Evolutionary conservation across 2,113 vertebrate species (phyloP).

Genomic region (Gymnocephalus cernua): DNA sequence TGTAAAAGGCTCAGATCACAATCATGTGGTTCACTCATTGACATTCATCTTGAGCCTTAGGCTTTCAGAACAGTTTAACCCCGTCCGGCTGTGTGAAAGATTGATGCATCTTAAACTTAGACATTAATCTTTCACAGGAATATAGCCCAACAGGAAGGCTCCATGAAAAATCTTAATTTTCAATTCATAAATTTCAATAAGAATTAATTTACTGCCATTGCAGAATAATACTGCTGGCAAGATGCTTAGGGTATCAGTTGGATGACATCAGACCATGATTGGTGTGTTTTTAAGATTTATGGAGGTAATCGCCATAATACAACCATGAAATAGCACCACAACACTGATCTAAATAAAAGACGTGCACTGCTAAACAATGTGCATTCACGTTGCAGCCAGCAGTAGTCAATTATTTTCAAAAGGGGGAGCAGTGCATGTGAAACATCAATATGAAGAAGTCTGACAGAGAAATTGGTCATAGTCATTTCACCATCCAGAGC

Average conservation of each 20-base stretch:
- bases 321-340: slow-evolving; percentile 28
- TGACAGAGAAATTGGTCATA: slow-evolving; percentile 49
- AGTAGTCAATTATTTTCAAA: slow-evolving; percentile 60
- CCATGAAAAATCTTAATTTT: slow-evolving; percentile 49
- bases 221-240: slow-evolving; percentile 24
- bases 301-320: slow-evolving; percentile 30
- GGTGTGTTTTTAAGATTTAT: slow-evolving; percentile 20
- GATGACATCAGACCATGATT: slow-evolving; percentile 41
- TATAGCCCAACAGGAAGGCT: slow-evolving; percentile 51
- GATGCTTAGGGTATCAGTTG: slow-evolving; percentile 15
- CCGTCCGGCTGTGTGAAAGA: slow-evolving; percentile 64
- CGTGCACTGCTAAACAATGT: slow-evolving; percentile 38
- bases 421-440: slow-evolving; percentile 32
- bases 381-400: slow-evolving; percentile 14
- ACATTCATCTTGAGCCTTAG: slow-evolving; percentile 54
- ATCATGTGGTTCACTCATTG: slow-evolving; percentile 35
- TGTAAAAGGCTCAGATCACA: not conserved
- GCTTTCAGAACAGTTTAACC: slow-evolving; percentile 66
- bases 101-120: slow-evolving; percentile 75
- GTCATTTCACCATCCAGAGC: slow-evolving; percentile 36
- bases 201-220: slow-evolving; percentile 47
- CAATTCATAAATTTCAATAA: slow-evolving; percentile 41
- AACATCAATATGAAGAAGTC: slow-evolving; percentile 60
- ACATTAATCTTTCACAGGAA: slow-evolving; percentile 72
- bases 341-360: slow-evolving; percentile 35